These are phyloP conservation scores for Dendrocincla fuliginosa DNA, from an alignment of 2,797 vertebrate species.

Conservation along the genomic window DNA sequence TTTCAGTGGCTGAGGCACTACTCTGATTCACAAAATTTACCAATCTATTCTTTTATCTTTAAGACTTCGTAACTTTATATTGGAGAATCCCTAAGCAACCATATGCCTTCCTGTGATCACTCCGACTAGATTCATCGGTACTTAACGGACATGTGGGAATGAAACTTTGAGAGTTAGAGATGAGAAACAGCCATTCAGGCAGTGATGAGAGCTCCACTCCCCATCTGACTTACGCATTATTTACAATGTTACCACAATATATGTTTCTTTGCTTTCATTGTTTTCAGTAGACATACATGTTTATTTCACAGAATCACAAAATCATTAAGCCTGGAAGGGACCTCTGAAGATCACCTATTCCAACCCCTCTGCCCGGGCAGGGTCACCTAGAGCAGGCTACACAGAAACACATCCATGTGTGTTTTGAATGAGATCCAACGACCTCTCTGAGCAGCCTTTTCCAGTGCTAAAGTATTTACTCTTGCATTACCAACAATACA, in stretches of 20 bases:
- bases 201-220: background rate
- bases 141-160: background rate
- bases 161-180: background rate
- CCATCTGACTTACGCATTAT: background rate
- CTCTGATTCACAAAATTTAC: background rate
- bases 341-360: background rate
- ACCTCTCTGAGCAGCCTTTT: background rate
- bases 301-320: background rate
- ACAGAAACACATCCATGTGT: no score
- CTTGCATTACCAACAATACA: background rate
- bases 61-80: background rate
- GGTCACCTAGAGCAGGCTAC: background rate
- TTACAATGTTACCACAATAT: background rate
- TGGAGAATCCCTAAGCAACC: background rate
- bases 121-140: background rate
- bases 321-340: background rate
- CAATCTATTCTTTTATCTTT: background rate
- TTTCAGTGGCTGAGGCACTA: background rate
- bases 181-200: background rate
- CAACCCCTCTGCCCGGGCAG: rapidly evolving
- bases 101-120: background rate
- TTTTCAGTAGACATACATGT: background rate
- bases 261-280: background rate
- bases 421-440: background rate
- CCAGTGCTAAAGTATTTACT: background rate